Percentiles rank a stretch among this genome's conserved stretches.
These are phyloP conservation scores for Auanema sp. DNA, from an alignment of 2,888 invertebrate species.

Conservation along the genomic window DNA sequence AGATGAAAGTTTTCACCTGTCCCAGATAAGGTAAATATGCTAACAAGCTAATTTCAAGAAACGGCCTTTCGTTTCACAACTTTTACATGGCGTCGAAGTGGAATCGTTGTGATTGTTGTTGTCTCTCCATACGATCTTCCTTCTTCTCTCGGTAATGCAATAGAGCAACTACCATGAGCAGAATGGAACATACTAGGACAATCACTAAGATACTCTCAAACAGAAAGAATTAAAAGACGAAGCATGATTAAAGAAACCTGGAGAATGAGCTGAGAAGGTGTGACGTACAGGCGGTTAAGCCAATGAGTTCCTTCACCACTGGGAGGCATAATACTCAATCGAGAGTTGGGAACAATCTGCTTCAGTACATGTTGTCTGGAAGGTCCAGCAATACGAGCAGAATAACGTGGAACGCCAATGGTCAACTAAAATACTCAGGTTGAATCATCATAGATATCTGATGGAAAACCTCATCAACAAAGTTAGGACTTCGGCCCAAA, in stretches of 20 bases:
- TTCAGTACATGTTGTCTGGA: conserved; percentile 39
- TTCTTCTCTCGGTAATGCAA: conserved; percentile 59
- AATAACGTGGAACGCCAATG: conserved; percentile 39
- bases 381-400: conserved; percentile 24
- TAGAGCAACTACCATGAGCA: conserved; percentile 53
- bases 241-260: conserved; percentile 24
- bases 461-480: conserved; percentile 70
- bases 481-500: conserved; percentile 94
- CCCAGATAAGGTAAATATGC: background rate
- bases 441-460: conserved; percentile 66
- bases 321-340: conserved; percentile 92
- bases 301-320: conserved; percentile 34
- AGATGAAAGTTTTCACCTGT: background rate
- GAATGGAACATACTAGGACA: conserved; percentile 54
- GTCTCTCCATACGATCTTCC: conserved; percentile 58
- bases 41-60: background rate
- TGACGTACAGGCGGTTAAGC: conserved; percentile 60
- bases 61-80: conserved; percentile 10
- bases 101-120: conserved; percentile 62
- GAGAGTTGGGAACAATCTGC: conserved; percentile 85
- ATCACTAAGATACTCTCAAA: conserved; percentile 46
- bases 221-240: background rate
- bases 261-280: conserved; percentile 59
- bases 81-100: conserved; percentile 64
- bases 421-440: conserved; percentile 24